Conservation (phyloP, 2,113 vertebrate species). For the Myrmophylax atrothorax region DNA sequence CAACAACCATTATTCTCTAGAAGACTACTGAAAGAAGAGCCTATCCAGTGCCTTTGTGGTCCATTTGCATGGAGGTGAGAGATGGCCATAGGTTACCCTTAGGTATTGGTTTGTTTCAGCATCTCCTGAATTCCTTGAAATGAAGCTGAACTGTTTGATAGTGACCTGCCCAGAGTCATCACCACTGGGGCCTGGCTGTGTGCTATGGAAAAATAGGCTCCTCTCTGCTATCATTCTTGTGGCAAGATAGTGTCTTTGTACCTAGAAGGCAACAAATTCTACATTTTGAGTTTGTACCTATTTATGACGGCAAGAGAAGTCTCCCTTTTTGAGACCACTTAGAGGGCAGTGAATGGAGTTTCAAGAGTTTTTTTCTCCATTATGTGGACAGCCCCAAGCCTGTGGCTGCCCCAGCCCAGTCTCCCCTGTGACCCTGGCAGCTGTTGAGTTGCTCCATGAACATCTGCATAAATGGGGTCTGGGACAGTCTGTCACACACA, state of each 20-base stretch:
- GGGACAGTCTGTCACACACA: not conserved
- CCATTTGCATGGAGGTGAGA: not conserved
- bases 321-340: not conserved
- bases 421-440: not conserved
- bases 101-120: not conserved
- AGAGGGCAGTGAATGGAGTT: not conserved
- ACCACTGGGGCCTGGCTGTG: too few species aligned
- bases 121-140: not conserved
- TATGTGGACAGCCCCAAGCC: not conserved
- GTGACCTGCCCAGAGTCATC: not conserved
- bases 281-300: not conserved
- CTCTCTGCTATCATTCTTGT: not conserved
- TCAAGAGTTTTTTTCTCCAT: not conserved
- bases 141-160: not conserved
- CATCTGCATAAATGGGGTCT: not conserved
- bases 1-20: not conserved
- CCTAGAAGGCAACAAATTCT: not conserved
- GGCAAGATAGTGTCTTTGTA: not conserved
- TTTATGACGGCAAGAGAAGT: not conserved
- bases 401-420: not conserved
- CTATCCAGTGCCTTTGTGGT: not conserved
- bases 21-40: not conserved
- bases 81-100: too few species aligned
- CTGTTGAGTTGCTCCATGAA: not conserved
- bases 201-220: not conserved